phyloP scores from a whole-genome alignment of 2,888 invertebrate genomes.

The Synanthedon andrenaeformis region DNA sequence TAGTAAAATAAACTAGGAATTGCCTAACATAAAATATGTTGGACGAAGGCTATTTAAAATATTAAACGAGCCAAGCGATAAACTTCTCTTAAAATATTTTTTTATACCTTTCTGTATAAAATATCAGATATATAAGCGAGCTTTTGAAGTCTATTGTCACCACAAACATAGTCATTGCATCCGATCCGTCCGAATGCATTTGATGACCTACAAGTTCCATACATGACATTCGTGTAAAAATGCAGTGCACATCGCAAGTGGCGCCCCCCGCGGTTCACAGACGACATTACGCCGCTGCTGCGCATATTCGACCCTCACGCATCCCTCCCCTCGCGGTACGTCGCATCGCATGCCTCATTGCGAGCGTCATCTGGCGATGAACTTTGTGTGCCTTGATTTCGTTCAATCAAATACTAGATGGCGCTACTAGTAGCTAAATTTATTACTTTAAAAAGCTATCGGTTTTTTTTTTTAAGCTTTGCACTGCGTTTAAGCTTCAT shows the following conservation, averaged over 20 bases:
- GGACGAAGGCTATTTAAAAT: no score
- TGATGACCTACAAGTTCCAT: no score
- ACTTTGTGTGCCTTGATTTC: slow-evolving; percentile 35
- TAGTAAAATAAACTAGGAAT: no score
- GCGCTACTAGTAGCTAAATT: slow-evolving; percentile 27
- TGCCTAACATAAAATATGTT: no score
- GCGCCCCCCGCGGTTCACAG: slow-evolving; percentile 84
- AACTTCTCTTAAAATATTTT: no score
- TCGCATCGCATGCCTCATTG: slow-evolving; percentile 41
- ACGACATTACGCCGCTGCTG: slow-evolving; percentile 82
- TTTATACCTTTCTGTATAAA: no score
- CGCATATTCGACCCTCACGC: slow-evolving; percentile 82
- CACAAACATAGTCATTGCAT: no score
- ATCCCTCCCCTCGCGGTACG: slow-evolving; percentile 66
- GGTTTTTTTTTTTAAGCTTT: slow-evolving; percentile 10
- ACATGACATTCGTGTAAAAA: slow-evolving; percentile 15
- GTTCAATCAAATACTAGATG: slow-evolving; percentile 28
- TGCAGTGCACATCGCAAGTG: slow-evolving; percentile 83
- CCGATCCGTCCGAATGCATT: no score
- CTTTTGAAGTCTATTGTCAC: no score
- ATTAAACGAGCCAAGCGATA: no score
- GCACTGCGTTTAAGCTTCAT: slow-evolving; percentile 16
- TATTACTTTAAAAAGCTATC: background rate
- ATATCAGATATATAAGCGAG: no score
- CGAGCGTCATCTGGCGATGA: slow-evolving; percentile 49